Evolutionary conservation across 2,888 invertebrate genomes (phyloP).

Genomic region (Torymus aiolomorphi): DNA sequence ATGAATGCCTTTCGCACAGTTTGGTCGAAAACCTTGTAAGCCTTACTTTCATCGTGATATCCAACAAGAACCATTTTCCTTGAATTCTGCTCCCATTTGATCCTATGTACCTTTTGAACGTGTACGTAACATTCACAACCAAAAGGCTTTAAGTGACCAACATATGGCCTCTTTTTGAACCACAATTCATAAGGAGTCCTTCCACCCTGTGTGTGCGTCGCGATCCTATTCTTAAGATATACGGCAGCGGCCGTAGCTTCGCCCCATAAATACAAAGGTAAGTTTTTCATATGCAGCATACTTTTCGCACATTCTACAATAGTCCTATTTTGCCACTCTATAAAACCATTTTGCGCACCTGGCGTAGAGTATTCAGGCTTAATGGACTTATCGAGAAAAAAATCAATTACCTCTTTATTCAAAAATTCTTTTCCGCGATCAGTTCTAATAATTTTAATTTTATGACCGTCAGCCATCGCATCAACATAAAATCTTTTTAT

Average conservation of each 20-base stretch:
- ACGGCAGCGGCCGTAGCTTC: constrained; percentile 39
- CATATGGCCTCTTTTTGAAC: constrained; percentile 11
- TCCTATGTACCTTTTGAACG: neutral
- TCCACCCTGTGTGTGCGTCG: neutral
- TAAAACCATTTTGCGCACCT: constrained; percentile 22
- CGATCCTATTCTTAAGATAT: constrained; percentile 40
- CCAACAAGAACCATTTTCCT: no score
- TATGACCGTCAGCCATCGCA: constrained; percentile 4
- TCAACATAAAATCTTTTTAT: constrained; percentile 19
- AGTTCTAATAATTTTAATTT: constrained; percentile 21
- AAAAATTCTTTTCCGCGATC: constrained; percentile 38
- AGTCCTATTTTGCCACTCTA: constrained; percentile 64
- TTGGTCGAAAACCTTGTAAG: no score
- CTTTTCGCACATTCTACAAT: constrained; percentile 61
- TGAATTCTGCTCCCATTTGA: no score
- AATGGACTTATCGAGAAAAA: constrained; percentile 12
- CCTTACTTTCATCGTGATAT: no score
- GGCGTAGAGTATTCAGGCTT: no score
- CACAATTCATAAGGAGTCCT: constrained; percentile 25
- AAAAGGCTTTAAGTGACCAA: constrained; percentile 62
- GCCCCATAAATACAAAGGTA: constrained; percentile 41
- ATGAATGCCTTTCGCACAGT: no score
- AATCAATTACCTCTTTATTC: constrained; percentile 19
- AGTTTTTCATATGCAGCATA: constrained; percentile 48
- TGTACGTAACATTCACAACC: constrained; percentile 58